These are phyloP conservation scores for Stenichneumon culpator DNA, from an alignment of 2,888 invertebrate genomes.

Conservation along the genomic window DNA sequence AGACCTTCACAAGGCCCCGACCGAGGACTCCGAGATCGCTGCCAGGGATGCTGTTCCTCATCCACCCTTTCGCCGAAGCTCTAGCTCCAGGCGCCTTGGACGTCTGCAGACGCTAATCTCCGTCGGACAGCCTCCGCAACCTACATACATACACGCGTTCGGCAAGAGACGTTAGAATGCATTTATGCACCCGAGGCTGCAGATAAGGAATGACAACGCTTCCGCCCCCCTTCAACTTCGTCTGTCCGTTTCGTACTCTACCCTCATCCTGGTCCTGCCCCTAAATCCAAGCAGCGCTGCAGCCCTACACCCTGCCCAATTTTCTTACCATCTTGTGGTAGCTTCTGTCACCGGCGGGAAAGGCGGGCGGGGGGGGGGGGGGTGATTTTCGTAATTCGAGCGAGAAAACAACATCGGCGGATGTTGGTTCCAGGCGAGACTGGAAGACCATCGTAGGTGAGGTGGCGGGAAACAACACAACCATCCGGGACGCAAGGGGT, in stretches of 20 bases:
- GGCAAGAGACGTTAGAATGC: conserved; percentile 47
- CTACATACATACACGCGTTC: background rate
- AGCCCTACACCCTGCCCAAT: conserved; percentile 18
- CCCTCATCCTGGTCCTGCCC: conserved; percentile 1
- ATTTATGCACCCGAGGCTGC: conserved; percentile 61
- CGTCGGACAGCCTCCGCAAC: conserved; percentile 12
- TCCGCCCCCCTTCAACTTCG: conserved; percentile 9
- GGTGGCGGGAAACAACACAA: background rate
- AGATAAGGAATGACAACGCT: conserved; percentile 58
- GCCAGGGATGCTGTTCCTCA: background rate
- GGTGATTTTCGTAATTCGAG: conserved; percentile 10
- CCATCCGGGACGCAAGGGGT: background rate
- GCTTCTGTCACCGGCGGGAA: background rate
- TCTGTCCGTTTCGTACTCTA: conserved; percentile 14
- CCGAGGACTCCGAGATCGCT: background rate
- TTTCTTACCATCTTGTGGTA: conserved; percentile 40
- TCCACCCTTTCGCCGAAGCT: conserved; percentile 10
- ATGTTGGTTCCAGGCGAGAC: background rate
- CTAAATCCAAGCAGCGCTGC: background rate
- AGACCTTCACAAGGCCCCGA: background rate
- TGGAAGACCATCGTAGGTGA: conserved; percentile 12
- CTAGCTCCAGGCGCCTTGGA: background rate
- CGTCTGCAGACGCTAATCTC: background rate
- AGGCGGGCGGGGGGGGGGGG: too few relatives aligned
- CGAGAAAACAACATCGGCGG: conserved; percentile 26